Percentiles rank a stretch among this genome's conserved stretches.
Conservation (phyloP, 2,113 vertebrate species). For the Castor canadensis region DNA sequence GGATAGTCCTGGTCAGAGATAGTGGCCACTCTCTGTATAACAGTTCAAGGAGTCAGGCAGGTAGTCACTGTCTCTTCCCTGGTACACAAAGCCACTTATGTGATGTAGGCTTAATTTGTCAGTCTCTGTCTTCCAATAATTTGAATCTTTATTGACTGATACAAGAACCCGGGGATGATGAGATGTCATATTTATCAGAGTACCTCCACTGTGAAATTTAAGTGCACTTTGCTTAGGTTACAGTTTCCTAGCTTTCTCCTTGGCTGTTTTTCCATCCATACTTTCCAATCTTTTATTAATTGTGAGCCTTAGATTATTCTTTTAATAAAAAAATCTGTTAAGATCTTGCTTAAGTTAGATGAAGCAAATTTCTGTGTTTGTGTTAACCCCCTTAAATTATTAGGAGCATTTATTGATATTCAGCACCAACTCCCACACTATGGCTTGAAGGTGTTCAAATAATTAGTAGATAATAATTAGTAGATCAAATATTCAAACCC, state of each 20-base stretch:
- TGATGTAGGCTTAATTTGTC: background rate
- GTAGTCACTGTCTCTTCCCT: background rate
- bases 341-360: background rate
- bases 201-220: background rate
- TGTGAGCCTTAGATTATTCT: background rate
- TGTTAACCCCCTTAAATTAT: background rate
- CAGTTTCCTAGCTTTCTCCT: background rate
- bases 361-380: background rate
- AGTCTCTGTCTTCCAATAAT: background rate
- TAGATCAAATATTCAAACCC: background rate
- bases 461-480: background rate
- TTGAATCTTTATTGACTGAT: background rate
- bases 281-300: background rate
- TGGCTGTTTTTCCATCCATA: background rate
- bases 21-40: background rate
- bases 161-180: background rate
- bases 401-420: too few relatives aligned
- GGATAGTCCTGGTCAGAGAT: background rate
- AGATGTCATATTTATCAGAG: background rate
- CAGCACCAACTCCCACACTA: rapidly evolving
- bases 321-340: background rate
- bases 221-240: background rate
- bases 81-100: background rate
- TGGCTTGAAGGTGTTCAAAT: background rate
- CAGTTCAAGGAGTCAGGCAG: background rate